Evolutionary conservation across 2,113 vertebrate species (phyloP).

Genomic region (Scomber scombrus): DNA sequence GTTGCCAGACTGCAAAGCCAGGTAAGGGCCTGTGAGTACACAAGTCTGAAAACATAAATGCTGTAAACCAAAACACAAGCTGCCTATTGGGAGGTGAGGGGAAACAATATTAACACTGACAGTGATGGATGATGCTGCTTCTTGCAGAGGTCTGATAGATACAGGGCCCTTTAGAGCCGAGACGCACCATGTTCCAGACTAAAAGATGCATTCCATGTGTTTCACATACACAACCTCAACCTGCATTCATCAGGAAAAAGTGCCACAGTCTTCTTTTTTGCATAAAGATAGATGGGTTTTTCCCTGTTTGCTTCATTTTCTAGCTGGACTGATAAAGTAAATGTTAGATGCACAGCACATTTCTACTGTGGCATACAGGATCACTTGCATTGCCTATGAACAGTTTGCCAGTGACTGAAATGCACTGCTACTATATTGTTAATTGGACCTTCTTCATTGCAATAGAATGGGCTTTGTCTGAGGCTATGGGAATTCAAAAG

Average conservation of each 20-base stretch:
- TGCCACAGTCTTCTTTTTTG: not conserved
- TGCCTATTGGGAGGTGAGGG: conserved; percentile 77
- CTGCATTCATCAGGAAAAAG: not conserved
- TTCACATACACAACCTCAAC: conserved; percentile 17
- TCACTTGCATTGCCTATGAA: conserved; percentile 1
- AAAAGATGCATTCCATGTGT: conserved; percentile 22
- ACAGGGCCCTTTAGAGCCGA: conserved; percentile 48
- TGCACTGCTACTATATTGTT: not conserved
- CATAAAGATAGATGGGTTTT: not conserved
- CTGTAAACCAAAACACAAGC: conserved; percentile 82
- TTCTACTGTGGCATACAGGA: not conserved
- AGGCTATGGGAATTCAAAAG: not conserved
- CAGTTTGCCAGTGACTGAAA: conserved; percentile 2
- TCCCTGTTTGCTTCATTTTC: not conserved
- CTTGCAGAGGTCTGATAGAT: conserved; percentile 68
- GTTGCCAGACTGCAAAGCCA: conserved; percentile 80
- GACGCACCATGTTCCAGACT: conserved; percentile 16
- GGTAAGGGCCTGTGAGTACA: conserved; percentile 83
- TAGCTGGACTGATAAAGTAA: not conserved
- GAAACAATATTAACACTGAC: conserved; percentile 85
- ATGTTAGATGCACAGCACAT: not conserved
- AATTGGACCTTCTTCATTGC: not conserved
- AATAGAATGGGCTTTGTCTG: not conserved
- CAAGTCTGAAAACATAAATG: conserved; percentile 84
- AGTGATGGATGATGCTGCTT: conserved; percentile 83